Evolutionary conservation across 2,797 vertebrate species (phyloP), one percentile per base, ranked within the genome.

Genomic region (Mormyrus proboscirostris): DNA sequence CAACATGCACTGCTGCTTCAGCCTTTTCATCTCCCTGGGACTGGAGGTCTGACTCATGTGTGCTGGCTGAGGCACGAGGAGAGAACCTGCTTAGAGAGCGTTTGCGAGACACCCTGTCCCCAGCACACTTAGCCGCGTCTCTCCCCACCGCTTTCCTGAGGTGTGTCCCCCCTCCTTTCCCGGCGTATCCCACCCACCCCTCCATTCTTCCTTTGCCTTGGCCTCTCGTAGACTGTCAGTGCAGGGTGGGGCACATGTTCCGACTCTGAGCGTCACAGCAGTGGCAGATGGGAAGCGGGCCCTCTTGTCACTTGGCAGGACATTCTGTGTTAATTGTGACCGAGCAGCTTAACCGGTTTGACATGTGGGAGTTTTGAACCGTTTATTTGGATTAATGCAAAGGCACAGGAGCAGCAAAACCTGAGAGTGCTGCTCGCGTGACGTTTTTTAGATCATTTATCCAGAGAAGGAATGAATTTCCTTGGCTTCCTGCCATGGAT

Each of bases 291-390:
- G 89, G 47, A 55, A 86, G 16, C 41, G 55, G 84, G 51, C 47
- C 69, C 85, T 51, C 82, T 25, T 41, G 33, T 87, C 29, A 87
- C 53, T 69, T 89, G 76, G 47, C 83, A 89, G 53, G 41, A 85
- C 79, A 85, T 89, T 88, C 65, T 22, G 82, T 62, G 82, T 89
- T 59, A 69, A 62, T 89, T 89, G 88, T 89, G 57, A 89, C 55
- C 7, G 79, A 89, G 88, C 59, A 69, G 41, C 59, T 69, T 86
- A 86, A 86, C 49, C 16, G 59, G 57, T 86, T 86, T 89, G 84
- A 25, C 25, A 2, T 19, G 38, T 82, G 62, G 25, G 88, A 73
- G 59, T 86, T 89, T 73, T 41, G 33, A 86, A 65, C 41, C 12
- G 2, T 89, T 83, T 83, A 85, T 89, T 86, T 73, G 29, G 49